phyloP scores from a whole-genome alignment of 1,140 invertebrate species.

The Riptortus pedestris region DNA sequence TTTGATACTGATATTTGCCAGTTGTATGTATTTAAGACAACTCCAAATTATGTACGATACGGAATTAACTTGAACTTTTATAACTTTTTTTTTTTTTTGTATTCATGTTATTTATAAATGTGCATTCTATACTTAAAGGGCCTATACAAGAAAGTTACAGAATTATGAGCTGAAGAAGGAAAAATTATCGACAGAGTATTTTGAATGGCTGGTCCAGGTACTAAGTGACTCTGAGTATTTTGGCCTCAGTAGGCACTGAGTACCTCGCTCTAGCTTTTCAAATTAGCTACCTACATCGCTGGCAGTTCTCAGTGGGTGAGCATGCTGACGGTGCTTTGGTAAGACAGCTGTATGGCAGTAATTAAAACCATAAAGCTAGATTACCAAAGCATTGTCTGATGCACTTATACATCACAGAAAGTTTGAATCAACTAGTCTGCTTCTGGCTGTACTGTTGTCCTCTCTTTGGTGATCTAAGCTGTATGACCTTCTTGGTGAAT shows the following conservation, averaged over 20 bases:
- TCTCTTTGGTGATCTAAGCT: conserved; percentile 91
- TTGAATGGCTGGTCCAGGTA: too few relatives aligned
- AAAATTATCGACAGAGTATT: too few relatives aligned
- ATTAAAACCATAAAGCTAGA: conserved; percentile 46
- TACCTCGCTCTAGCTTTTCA: conserved; percentile 27
- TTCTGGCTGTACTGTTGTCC: conserved; percentile 36
- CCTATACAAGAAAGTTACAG: too few relatives aligned
- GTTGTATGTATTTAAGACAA: too few relatives aligned
- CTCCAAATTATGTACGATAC: too few relatives aligned
- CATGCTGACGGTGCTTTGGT: conserved; percentile 38
- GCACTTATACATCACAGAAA: neutral
- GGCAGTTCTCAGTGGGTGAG: neutral
- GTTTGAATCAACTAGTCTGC: neutral
- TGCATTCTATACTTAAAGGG: too few relatives aligned
- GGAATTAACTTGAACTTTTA: too few relatives aligned
- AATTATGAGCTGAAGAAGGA: too few relatives aligned
- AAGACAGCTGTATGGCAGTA: conserved; percentile 42
- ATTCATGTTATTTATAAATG: too few relatives aligned
- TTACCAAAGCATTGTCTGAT: conserved; percentile 45
- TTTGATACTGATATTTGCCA: too few relatives aligned
- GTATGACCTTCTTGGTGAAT: conserved; percentile 60
- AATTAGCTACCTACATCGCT: neutral
- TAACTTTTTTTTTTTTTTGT: too few relatives aligned
- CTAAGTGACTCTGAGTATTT: conserved; percentile 66
- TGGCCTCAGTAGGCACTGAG: conserved; percentile 26